Evolutionary conservation across 1,140 invertebrate species (phyloP), one percentile per base, ranked within the genome.

Genomic region (Agrilus planipennis): DNA sequence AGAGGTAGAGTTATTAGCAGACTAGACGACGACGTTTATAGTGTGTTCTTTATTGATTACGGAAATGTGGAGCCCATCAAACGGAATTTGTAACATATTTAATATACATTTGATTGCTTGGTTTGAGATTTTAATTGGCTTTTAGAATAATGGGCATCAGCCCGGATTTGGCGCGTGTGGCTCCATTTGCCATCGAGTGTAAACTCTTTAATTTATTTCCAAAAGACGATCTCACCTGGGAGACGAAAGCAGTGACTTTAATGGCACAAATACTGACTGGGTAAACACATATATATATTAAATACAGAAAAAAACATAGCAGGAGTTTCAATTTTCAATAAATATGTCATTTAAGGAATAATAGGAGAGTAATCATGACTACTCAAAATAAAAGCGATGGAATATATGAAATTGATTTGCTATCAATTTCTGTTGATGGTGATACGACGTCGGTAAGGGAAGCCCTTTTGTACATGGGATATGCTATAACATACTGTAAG

Each of bases 181-280:
- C 11, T n/a, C 42, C 42, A 28, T 38, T 39, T 21, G 42, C 42
- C 4, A 16, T 39, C 5, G n/a, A 39, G 21, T 44, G 42, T 23
- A 44, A 44, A 21, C 30, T 44, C 2, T 44, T 39, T 31, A 27
- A 44, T 18, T 12, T 44, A 2, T 39, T 32, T n/a, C 42, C 42
- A 23, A 14, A 25, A 3, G n/a, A 20, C 5, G n/a, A n/a, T n/a
- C n/a, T n/a, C n/a, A n/a, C n/a, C n/a, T 42, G 41, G 41, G 25
- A 42, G 14, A 2, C 11, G 4, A 42, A 42, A 4, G 41, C 34
- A 4, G 12, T 36, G n/a, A 16, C 7, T n/a, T 14, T 32, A 7
- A 44, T 44, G 42, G 30, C 42, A 12, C 19, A 34, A 18, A 44
- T 44, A 16, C 21, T 44, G 5, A n/a, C 27, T 14, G 34, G 34